Base-by-base conservation (phyloP, 30 jellyfish, hydroid and myxozoan genomes). In the Rhopilema esculentum region DNA sequence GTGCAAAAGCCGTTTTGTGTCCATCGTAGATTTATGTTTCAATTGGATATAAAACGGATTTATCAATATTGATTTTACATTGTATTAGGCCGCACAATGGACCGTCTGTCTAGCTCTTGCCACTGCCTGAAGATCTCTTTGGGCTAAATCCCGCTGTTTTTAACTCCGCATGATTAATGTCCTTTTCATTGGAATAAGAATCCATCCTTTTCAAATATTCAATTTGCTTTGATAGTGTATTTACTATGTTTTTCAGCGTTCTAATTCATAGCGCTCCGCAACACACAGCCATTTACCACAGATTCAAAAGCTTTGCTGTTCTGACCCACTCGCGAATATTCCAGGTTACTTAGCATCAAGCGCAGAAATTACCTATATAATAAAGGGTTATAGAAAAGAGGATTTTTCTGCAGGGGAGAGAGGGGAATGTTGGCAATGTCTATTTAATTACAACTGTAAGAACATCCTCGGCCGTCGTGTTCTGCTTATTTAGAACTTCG, bases 11-110 rank as follows among this genome's bases (percentile, higher is more conserved):
- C 57, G 9, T n/a, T 40, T 40, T 40, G 57, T 40, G 9, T 40
- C 12, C 57, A 40, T 40, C 12, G 57, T 2, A 40, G 57, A 40
- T 40, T 40, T 40, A 40, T 12, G 57, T 40, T 40, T 40, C 57
- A 23, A 33, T 73, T n/a, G 24, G 31, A 25, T 31, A 66, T 33
- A 30, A 73, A 29, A 73, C 7, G 84, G 84, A 73, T 33, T 73
- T 73, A 33, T 18, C 25, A 40, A 19, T 73, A 50, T 73, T 73
- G 84, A 73, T 73, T 66, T 33, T 31, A 1, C 40, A 20, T 20
- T 21, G 48, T 48, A 20, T 73, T 22, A 40, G 27, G 16, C 27
- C 27, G 1, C 1, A 73, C 84, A 73, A 73, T 29, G 40, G 51
- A n/a, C 21, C 8, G 49, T 8, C 69, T 73, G 69, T 73, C 28